These are phyloP conservation scores for Larimichthys polyactis DNA, from an alignment of 2,113 vertebrate species.

Conservation along the genomic window DNA sequence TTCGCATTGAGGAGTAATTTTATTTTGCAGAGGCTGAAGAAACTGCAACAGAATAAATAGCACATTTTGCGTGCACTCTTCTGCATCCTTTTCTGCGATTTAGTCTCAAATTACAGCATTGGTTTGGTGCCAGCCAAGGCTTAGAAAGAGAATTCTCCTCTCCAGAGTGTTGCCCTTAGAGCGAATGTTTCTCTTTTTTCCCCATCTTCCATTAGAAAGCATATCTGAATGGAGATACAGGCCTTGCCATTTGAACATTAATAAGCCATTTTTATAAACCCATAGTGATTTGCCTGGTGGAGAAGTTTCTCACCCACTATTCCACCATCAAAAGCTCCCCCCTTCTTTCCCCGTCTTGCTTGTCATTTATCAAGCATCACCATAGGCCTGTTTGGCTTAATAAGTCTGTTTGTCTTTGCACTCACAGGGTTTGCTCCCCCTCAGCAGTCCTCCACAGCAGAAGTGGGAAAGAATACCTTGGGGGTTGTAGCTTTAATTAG, in stretches of 20 bases:
- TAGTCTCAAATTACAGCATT: constrained; percentile 67
- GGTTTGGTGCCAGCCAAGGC: constrained; percentile 54
- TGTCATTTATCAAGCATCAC: constrained; percentile 71
- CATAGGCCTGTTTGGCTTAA: constrained; percentile 75
- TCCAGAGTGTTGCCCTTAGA: constrained; percentile 58
- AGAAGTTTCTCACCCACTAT: constrained; percentile 32
- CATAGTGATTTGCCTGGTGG: constrained; percentile 65
- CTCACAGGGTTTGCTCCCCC: constrained; percentile 49
- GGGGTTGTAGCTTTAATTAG: constrained; percentile 78
- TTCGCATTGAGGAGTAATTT: constrained; percentile 43
- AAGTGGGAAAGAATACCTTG: constrained; percentile 60
- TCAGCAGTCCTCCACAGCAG: constrained; percentile 47
- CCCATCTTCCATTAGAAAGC: constrained; percentile 60
- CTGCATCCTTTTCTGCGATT: constrained; percentile 63
- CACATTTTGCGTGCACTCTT: constrained; percentile 51
- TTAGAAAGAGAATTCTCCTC: constrained; percentile 59
- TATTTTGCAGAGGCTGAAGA: constrained; percentile 33
- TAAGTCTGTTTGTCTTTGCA: constrained; percentile 76
- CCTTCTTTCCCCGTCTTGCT: constrained; percentile 26
- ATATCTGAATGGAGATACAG: constrained; percentile 62
- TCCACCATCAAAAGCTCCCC: constrained; percentile 30
- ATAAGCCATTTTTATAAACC: constrained; percentile 75
- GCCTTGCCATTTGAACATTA: constrained; percentile 70
- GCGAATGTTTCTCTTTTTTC: constrained; percentile 20
- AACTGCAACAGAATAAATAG: constrained; percentile 54